A percentile compares a stretch with the other conserved stretches of the same genome.
These are phyloP conservation scores for Chlamydotis undulata DNA, from an alignment of 2,113 vertebrate genomes.

Conservation along the genomic window DNA sequence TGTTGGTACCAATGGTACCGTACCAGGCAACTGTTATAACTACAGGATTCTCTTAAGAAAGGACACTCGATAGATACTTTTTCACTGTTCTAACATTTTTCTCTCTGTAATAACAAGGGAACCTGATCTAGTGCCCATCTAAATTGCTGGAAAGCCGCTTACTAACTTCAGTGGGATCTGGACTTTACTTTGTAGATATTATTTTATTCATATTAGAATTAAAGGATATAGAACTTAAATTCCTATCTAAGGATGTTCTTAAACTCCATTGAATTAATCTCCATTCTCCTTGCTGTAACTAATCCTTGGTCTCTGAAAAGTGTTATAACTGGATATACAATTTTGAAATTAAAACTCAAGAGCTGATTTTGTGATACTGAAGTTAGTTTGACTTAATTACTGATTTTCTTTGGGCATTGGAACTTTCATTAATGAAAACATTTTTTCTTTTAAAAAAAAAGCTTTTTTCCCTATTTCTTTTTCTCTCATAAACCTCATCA, in stretches of 20 bases:
- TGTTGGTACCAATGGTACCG: conserved; percentile 81
- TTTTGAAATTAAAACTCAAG: not conserved
- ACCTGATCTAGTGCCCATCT: not conserved
- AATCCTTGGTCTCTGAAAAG: not conserved
- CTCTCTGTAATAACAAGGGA: not conserved
- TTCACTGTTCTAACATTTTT: conserved; percentile 26
- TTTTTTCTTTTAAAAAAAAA: not conserved
- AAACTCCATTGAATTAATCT: not conserved
- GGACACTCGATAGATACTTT: conserved; percentile 45
- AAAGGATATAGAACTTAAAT: not conserved
- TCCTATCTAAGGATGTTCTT: not conserved
- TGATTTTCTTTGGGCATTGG: not conserved
- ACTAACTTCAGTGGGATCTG: not conserved
- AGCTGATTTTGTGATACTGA: not conserved
- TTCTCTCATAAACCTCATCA: not conserved
- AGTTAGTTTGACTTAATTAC: conserved; percentile 20
- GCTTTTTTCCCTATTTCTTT: not conserved
- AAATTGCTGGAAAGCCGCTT: not conserved
- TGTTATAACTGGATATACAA: not conserved
- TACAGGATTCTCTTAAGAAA: conserved; percentile 65
- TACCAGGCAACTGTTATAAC: conserved; percentile 72
- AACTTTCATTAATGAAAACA: not conserved
- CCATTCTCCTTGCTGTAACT: not conserved
- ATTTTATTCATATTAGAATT: not conserved
- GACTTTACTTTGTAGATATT: not conserved